These are phyloP conservation scores for Alfaro cultratus DNA, from an alignment of 2,797 vertebrate species.

Conservation along the genomic window DNA sequence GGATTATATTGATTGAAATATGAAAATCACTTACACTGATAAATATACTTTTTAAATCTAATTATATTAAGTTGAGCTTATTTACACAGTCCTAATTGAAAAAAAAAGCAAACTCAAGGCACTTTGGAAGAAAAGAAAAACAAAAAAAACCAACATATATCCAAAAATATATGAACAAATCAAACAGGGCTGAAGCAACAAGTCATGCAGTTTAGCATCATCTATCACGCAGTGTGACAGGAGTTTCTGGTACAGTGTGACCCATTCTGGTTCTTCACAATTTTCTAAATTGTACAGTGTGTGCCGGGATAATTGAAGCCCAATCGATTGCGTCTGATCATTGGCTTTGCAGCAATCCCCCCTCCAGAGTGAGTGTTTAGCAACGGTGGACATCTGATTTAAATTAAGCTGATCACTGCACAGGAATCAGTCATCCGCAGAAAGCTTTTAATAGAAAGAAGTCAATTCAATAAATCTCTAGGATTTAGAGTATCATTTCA, in stretches of 20 bases:
- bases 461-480: background rate
- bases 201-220: background rate
- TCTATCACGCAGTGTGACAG: background rate
- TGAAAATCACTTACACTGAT: background rate
- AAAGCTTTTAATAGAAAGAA: background rate
- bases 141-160: background rate
- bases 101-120: background rate
- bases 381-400: background rate
- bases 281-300: background rate
- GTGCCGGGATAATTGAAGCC: background rate
- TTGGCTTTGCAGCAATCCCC: background rate
- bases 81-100: background rate
- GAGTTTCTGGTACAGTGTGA: background rate
- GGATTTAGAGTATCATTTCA: background rate
- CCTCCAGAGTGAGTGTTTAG: background rate
- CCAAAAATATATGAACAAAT: background rate
- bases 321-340: background rate
- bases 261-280: background rate
- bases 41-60: background rate
- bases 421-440: background rate
- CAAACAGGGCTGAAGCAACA: background rate
- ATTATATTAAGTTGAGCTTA: background rate
- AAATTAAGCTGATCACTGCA: background rate
- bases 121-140: background rate
- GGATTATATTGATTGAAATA: background rate